Base-by-base conservation (phyloP, 2,113 vertebrate species). In the Indicator indicator region DNA sequence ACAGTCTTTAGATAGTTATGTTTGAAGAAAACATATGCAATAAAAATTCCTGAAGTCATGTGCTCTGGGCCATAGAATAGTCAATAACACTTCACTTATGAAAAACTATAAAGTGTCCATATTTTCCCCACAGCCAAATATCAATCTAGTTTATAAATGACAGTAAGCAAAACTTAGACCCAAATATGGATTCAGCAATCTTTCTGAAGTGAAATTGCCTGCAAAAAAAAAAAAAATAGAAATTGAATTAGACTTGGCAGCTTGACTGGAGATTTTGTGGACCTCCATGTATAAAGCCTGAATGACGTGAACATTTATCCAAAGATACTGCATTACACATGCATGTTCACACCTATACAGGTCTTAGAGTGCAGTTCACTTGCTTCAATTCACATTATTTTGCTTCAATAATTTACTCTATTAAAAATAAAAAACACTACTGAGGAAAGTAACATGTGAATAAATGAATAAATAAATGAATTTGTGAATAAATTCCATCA, bases 211-310 rank as follows among this genome's bases (percentile, higher is more conserved):
- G 55, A 9, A 68, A 3, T 3, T 82, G 11, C 68, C 42, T 48
- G 16, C 64, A 13, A 42, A 81, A 42, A 42, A 44, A 36, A 36
- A 36, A 36, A 36, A 82, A 16, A 9, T 9, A 60, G 20, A n/a
- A 23, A 20, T 82, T 84, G 21, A 18, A 52, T 75, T 59, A 68
- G n/a, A 24, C 4, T 85, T 87, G 58, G 21, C 20, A 87, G 27
- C 15, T 67, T 60, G 14, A 71, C 30, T 72, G 55, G 52, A 59
- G 33, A 12, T 56, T 62, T 69, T 76, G 16, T 60, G 27, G 5
- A 17, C 4, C 6, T 78, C 17, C 44, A 0, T 26, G 16, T 6
- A 32, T 33, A 69, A 11, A 75, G 0, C 11, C 28, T 50, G 46
- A 92, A 30, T 19, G 1, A 32, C 72, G 44, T 11, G 7, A 82